Conservation (phyloP, 2,888 invertebrate species). For the Drosophila fulvimacula region DNA sequence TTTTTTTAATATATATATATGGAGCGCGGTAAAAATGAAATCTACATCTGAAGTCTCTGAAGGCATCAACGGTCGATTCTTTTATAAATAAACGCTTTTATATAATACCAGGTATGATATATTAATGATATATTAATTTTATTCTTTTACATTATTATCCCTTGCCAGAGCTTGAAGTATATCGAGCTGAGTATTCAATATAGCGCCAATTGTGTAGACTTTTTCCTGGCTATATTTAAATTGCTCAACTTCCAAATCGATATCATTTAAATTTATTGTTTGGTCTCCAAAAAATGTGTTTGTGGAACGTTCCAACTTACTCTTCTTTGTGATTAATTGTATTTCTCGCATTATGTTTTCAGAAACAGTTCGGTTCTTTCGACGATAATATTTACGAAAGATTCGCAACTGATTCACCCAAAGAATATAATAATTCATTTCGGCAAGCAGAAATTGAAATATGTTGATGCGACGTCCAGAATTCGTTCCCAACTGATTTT, state of each 20-base stretch:
- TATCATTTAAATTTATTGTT: constrained; percentile 1
- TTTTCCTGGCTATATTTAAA: constrained; percentile 21
- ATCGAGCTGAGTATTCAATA: constrained; percentile 51
- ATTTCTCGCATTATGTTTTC: constrained; percentile 46
- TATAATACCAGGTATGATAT: too few species aligned
- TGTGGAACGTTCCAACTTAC: too few species aligned
- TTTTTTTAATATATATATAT: too few species aligned
- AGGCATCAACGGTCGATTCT: too few species aligned
- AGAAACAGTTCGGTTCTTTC: constrained; percentile 39
- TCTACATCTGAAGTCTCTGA: too few species aligned
- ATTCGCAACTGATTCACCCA: constrained; percentile 19
- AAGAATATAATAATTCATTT: constrained; percentile 35
- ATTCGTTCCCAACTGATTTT: constrained; percentile 41
- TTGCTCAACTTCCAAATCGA: constrained; percentile 14
- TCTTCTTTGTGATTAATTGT: not conserved
- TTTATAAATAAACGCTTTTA: too few species aligned
- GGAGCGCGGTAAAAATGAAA: too few species aligned
- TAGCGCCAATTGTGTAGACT: constrained; percentile 36
- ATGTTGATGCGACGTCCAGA: constrained; percentile 57
- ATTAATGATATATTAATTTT: too few species aligned
- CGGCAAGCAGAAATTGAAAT: constrained; percentile 69
- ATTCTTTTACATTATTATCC: too few species aligned
- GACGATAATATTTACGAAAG: constrained; percentile 42
- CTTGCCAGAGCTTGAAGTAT: constrained; percentile 12
- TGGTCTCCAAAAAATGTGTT: not conserved